Evolutionary conservation across 2,113 vertebrate species (phyloP), one percentile per base, ranked within the genome.

Genomic region (Hystrix brachyura): DNA sequence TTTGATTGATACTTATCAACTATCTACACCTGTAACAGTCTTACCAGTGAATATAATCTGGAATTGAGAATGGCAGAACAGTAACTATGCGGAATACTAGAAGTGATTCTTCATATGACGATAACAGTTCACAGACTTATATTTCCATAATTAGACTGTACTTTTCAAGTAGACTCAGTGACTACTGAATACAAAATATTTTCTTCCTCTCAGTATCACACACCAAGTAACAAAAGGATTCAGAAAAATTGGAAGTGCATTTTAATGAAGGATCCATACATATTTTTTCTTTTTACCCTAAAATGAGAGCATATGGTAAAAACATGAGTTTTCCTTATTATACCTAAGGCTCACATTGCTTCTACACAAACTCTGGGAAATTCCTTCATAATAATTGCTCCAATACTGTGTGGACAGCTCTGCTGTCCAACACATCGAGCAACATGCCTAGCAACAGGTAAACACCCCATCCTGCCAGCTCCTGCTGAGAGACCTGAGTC

Each of bases 1-100:
- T 98, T 93, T 98, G 98, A 98, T 95, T 98, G 96, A 97, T 97
- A 97, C 95, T 87, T 97, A 98, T 98, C 96, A 96, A 93, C 96
- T 98, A 84, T 97, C 92, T 90, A 96, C 97, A 96, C 95, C 98
- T 97, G 98, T 97, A 98, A 94, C 87, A 96, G 91, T 94, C 90
- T 98, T 98, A 64, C 71, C 97, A 97, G 96, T 90, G 79, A 92
- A 95, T 72, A 95, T 65, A 92, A 94, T 67, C 80, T 96, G 92
- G 95, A 95, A 97, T 95, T 94, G 94, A 97, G 94, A 91, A 91
- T 86, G 74, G 97, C 88, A 98, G 98, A 98, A 97, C 94, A 98
- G 96, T 87, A 98, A 98, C 97, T 98, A 98, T 90, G 84, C 92
- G 80, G 90, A 98, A 97, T 92, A 98, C 88, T 95, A 98, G 91